A percentile compares a stretch with the other conserved stretches of the same genome.
Conservation (phyloP, 1,140 invertebrate genomes). For the Pseudobourletiella spinata region DNA sequence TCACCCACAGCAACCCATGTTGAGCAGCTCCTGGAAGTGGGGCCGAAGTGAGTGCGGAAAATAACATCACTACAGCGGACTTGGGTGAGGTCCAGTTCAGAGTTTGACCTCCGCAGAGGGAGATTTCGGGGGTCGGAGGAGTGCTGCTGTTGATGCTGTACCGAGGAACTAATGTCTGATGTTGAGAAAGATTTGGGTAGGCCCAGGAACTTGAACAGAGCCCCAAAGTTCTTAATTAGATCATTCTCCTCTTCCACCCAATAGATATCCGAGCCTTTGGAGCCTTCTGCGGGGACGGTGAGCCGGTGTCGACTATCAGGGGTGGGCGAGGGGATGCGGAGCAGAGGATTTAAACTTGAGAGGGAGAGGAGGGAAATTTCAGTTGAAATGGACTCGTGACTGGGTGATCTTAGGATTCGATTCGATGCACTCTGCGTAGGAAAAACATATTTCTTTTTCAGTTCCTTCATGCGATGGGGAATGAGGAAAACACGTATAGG, state of each 20-base stretch:
- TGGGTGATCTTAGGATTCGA: slow-evolving; percentile 61
- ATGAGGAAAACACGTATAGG: too few species aligned
- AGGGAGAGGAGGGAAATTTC: slow-evolving; percentile 70
- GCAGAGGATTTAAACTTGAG: slow-evolving; percentile 62
- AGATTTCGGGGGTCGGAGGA: slow-evolving; percentile 25
- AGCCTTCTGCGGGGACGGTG: slow-evolving; percentile 34
- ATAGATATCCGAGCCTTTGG: slow-evolving; percentile 16
- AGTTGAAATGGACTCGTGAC: slow-evolving; percentile 71
- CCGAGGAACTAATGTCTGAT: slow-evolving; percentile 52
- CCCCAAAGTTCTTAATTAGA: slow-evolving; percentile 64
- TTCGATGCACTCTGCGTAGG: slow-evolving; percentile 32
- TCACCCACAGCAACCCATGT: slow-evolving; percentile 77
- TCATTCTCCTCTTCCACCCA: slow-evolving; percentile 59
- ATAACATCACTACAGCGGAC: slow-evolving; percentile 47
- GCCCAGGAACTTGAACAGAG: slow-evolving; percentile 64
- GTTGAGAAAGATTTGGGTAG: slow-evolving; percentile 72
- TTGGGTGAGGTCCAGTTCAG: slow-evolving; percentile 40
- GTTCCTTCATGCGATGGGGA: too few species aligned
- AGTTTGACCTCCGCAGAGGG: slow-evolving; percentile 52
- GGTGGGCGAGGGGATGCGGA: slow-evolving; percentile 60
- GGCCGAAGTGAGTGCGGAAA: slow-evolving; percentile 52
- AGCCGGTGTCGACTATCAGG: slow-evolving; percentile 39
- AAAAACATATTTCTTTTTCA: too few species aligned
- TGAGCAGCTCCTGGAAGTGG: slow-evolving; percentile 68
- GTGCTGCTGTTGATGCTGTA: not conserved